Evolutionary conservation across 2,797 vertebrate genomes (phyloP).

Genomic region (Bovichtus diacanthus): DNA sequence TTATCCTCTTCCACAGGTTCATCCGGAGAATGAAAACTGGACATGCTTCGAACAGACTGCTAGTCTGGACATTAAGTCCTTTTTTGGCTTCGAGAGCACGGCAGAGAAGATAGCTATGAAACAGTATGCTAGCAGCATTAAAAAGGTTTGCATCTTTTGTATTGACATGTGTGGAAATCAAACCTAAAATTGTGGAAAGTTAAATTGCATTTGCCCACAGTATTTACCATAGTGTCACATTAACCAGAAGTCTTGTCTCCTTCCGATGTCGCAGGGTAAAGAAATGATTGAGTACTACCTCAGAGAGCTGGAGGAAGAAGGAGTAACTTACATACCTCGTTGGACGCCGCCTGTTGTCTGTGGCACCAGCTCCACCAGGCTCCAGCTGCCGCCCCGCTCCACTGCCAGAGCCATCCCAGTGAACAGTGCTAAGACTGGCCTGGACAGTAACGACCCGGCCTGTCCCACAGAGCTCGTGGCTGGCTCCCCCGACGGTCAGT

Average conservation of each 20-base stretch:
- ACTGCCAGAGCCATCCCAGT: constrained; percentile 67
- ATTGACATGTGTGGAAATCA: neutral
- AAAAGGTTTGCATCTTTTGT: constrained; percentile 75
- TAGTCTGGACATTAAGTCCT: constrained; percentile 96
- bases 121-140: constrained; percentile 95
- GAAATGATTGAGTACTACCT: constrained; percentile 97
- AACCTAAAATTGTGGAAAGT: neutral
- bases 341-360: constrained; percentile 84
- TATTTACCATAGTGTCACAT: neutral
- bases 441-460: constrained; percentile 75
- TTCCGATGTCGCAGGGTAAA: constrained; percentile 86
- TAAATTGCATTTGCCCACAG: neutral
- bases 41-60: constrained; percentile 97
- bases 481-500: constrained; percentile 88
- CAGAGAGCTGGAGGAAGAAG: constrained; percentile 91
- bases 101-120: constrained; percentile 98
- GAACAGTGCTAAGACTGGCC: constrained; percentile 74
- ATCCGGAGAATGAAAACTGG: constrained; percentile 97
- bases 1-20: constrained; percentile 85
- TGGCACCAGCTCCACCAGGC: constrained; percentile 16
- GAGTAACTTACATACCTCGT: constrained; percentile 88
- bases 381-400: constrained; percentile 49
- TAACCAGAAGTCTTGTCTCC: neutral
- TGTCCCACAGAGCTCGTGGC: constrained; percentile 73
- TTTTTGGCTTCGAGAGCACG: constrained; percentile 96